These are phyloP conservation scores for Astur gentilis DNA, from an alignment of 2,113 vertebrate genomes.

Conservation along the genomic window DNA sequence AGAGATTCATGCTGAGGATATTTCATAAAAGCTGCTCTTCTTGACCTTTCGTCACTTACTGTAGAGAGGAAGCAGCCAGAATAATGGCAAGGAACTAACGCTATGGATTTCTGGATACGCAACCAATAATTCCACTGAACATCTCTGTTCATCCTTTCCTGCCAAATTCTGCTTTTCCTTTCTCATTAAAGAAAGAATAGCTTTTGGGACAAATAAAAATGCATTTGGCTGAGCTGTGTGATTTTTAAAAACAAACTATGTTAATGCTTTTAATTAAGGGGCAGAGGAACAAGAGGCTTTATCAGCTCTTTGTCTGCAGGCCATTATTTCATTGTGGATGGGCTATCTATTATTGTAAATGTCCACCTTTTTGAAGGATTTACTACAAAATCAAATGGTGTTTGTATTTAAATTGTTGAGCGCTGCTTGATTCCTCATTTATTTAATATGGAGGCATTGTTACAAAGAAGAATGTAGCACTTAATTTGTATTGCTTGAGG, in stretches of 20 bases:
- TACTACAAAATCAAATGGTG: constrained; percentile 26
- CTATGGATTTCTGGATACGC: background rate
- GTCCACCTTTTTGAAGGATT: constrained; percentile 52
- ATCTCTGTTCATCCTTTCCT: background rate
- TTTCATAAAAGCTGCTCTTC: constrained; percentile 42
- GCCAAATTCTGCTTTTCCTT: constrained; percentile 2
- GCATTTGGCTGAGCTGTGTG: background rate
- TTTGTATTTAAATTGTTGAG: constrained; percentile 18
- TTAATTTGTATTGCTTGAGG: constrained; percentile 11
- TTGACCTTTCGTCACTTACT: constrained; percentile 41
- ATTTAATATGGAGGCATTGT: constrained; percentile 9
- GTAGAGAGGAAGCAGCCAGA: constrained; percentile 7
- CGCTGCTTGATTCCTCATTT: background rate
- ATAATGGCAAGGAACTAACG: background rate
- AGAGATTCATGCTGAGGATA: constrained; percentile 16
- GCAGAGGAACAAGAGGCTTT: constrained; percentile 44
- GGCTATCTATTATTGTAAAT: constrained; percentile 28
- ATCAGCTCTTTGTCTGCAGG: constrained; percentile 49
- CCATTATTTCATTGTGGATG: constrained; percentile 18
- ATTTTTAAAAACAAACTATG: constrained; percentile 46
- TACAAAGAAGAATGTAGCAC: background rate
- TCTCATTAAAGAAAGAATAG: constrained; percentile 3
- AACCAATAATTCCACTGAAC: background rate
- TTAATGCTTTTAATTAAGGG: constrained; percentile 63
- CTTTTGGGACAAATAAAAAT: constrained; percentile 21